phyloP scores from a whole-genome alignment of 92 coral and sea anemone species.

The Montipora capitata region DNA sequence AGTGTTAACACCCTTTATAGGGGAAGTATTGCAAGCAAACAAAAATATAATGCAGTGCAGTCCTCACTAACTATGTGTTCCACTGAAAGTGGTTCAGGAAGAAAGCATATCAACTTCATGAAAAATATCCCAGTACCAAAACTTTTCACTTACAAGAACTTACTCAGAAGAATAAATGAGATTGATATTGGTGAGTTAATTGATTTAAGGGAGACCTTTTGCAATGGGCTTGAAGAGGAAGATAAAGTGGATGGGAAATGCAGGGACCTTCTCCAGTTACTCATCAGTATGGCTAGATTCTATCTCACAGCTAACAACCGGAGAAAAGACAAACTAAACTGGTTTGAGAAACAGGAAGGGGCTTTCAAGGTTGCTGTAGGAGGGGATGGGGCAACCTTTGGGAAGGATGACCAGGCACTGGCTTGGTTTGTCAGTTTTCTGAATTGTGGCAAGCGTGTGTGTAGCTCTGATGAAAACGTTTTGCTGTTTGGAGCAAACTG shows the following conservation, averaged over 20 bases:
- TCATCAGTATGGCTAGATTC: conserved; percentile 47
- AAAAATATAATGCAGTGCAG: conserved; percentile 48
- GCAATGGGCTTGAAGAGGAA: conserved; percentile 56
- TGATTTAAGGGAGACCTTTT: conserved; percentile 71
- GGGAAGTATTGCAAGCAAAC: conserved; percentile 69
- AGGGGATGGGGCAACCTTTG: conserved; percentile 73
- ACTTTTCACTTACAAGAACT: background rate
- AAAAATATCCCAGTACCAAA: background rate
- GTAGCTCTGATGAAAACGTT: conserved; percentile 39
- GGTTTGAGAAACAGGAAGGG: conserved; percentile 33
- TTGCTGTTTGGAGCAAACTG: conserved; percentile 66
- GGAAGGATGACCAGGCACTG: conserved; percentile 71
- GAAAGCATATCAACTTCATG: conserved; percentile 7
- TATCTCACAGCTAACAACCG: conserved; percentile 19
- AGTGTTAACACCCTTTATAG: conserved; percentile 66
- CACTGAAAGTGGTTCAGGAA: conserved; percentile 46
- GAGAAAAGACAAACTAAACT: background rate
- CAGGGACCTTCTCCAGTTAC: conserved; percentile 41
- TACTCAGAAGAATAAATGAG: background rate
- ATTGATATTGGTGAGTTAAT: conserved; percentile 30
- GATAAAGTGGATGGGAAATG: conserved; percentile 76
- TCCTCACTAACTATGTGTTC: conserved; percentile 52
- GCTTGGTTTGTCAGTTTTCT: conserved; percentile 68
- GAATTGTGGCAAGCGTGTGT: conserved; percentile 44
- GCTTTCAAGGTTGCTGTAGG: conserved; percentile 67